Evolutionary conservation across 92 coral and sea anemone genomes (phyloP).

Genomic region (Umimayanthus kanabou): DNA sequence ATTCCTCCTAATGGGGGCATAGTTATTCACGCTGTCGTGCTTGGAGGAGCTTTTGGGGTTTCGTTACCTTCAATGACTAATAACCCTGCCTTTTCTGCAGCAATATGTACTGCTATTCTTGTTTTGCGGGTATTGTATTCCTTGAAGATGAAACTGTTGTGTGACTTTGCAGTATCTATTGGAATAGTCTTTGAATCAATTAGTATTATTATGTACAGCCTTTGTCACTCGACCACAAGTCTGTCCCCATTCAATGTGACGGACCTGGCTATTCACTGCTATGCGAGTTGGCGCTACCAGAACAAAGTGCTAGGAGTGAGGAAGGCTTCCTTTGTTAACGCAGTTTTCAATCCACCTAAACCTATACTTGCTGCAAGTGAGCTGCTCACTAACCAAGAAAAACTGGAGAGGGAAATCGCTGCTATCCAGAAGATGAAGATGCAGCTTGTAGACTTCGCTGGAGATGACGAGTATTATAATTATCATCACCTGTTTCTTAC

Average conservation of each 20-base stretch:
- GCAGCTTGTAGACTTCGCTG: slow-evolving; percentile 58
- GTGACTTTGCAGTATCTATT: background rate
- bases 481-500: slow-evolving; percentile 57
- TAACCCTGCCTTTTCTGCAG: background rate
- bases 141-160: background rate
- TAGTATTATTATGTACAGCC: background rate
- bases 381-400: slow-evolving; percentile 12
- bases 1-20: slow-evolving; percentile 1
- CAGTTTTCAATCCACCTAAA: slow-evolving; percentile 3
- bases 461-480: slow-evolving; percentile 46
- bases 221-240: background rate
- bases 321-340: background rate
- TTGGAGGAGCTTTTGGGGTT: slow-evolving; percentile 26
- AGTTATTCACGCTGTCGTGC: background rate
- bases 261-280: background rate
- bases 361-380: background rate
- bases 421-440: slow-evolving; percentile 34
- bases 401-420: slow-evolving; percentile 49
- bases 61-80: background rate
- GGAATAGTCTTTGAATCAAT: background rate
- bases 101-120: background rate
- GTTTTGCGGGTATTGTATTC: background rate
- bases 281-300: slow-evolving; percentile 3
- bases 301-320: background rate
- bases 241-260: background rate